phyloP scores from a whole-genome alignment of 2,888 invertebrate genomes.

The Thera britannica region DNA sequence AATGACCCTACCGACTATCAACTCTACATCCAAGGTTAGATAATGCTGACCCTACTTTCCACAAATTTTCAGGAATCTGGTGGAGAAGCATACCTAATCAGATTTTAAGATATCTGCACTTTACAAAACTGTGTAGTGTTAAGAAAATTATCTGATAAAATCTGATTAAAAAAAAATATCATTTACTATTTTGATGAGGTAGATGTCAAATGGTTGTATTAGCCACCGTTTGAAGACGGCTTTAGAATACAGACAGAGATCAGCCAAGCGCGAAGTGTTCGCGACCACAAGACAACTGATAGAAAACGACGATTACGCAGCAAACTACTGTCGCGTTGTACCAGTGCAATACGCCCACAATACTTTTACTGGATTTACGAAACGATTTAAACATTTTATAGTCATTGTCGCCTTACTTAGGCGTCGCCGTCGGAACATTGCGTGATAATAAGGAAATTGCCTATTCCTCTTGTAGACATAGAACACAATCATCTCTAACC shows the following conservation, averaged over 20 bases:
- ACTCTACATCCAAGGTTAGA: too few relatives aligned
- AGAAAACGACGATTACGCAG: conserved; percentile 81
- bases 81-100: too few relatives aligned
- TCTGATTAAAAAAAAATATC: too few relatives aligned
- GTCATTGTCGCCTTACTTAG: conserved; percentile 61
- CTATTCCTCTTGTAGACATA: conserved; percentile 27
- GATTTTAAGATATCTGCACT: too few relatives aligned
- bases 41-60: too few relatives aligned
- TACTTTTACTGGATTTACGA: conserved; percentile 81
- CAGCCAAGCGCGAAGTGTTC: conserved; percentile 76
- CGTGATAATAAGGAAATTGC: conserved; percentile 52
- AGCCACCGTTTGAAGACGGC: background rate
- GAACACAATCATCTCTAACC: conserved; percentile 44
- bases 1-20: background rate
- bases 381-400: conserved; percentile 68
- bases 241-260: conserved; percentile 41
- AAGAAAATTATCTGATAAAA: too few relatives aligned
- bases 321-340: conserved; percentile 75
- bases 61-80: too few relatives aligned
- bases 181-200: too few relatives aligned
- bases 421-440: conserved; percentile 59
- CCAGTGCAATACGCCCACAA: conserved; percentile 66
- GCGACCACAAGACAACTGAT: conserved; percentile 81
- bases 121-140: too few relatives aligned
- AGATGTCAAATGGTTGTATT: too few relatives aligned